Evolutionary conservation across 2,888 invertebrate species (phyloP).

Genomic region (Marronus borbonicus): DNA sequence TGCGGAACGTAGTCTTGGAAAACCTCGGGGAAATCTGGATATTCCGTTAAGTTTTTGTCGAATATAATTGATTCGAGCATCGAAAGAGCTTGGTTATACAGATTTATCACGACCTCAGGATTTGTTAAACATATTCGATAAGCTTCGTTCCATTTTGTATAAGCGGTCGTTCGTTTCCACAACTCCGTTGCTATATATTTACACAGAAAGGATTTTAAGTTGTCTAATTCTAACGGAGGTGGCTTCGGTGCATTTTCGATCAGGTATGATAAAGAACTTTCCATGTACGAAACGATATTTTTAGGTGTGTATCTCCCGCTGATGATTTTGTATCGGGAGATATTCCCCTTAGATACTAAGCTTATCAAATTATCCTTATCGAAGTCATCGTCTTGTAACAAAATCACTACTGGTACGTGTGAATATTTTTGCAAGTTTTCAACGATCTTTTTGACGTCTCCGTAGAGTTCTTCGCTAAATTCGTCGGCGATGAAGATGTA

Average conservation of each 20-base stretch:
- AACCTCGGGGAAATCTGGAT: slow-evolving; percentile 76
- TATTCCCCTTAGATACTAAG: slow-evolving; percentile 58
- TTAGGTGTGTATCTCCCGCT: slow-evolving; percentile 56
- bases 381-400: slow-evolving; percentile 56
- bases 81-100: slow-evolving; percentile 80
- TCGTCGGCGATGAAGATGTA: slow-evolving; percentile 65
- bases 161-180: slow-evolving; percentile 73
- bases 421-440: slow-evolving; percentile 58
- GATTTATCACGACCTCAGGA: slow-evolving; percentile 74
- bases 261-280: slow-evolving; percentile 69
- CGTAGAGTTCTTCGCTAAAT: slow-evolving; percentile 60
- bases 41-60: slow-evolving; percentile 65
- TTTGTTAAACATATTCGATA: slow-evolving; percentile 72
- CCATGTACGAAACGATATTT: slow-evolving; percentile 58
- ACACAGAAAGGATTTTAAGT: slow-evolving; percentile 73
- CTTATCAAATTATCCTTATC: slow-evolving; percentile 55
- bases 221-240: slow-evolving; percentile 75
- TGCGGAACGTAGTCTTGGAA: slow-evolving; percentile 71
- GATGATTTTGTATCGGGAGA: slow-evolving; percentile 61
- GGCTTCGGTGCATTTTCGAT: slow-evolving; percentile 71
- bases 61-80: slow-evolving; percentile 76
- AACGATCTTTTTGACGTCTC: slow-evolving; percentile 57
- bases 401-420: slow-evolving; percentile 58
- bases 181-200: slow-evolving; percentile 76
- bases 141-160: slow-evolving; percentile 67